Percentiles rank a stretch among this genome's conserved stretches.
Evolutionary conservation across 2,797 vertebrate species (phyloP).

Genomic region (Micromesistius poutassou): DNA sequence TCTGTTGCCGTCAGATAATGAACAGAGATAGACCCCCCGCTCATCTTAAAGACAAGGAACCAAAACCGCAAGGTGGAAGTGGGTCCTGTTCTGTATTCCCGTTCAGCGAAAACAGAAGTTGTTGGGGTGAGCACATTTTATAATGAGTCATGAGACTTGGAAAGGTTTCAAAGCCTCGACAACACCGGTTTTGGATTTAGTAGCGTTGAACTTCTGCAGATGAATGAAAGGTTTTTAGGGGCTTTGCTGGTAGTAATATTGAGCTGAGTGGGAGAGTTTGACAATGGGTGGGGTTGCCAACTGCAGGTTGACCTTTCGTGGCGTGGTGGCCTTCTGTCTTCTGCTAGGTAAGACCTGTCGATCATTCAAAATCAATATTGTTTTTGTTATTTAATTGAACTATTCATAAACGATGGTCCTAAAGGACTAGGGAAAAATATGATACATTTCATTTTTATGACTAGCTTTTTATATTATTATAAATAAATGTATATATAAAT

Average conservation of each 20-base stretch:
- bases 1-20: conserved; percentile 41
- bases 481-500: not conserved
- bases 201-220: not conserved
- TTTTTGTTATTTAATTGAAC: not conserved
- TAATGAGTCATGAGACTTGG: conserved; percentile 56
- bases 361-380: not conserved
- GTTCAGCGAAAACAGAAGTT: conserved; percentile 50
- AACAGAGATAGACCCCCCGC: conserved; percentile 8
- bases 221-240: conserved; percentile 21
- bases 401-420: not conserved
- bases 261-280: not conserved
- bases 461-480: not conserved
- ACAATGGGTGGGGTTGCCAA: not conserved
- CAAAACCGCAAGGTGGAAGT: conserved; percentile 69
- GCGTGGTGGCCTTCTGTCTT: not conserved
- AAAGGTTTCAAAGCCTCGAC: conserved; percentile 48
- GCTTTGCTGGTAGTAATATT: conserved; percentile 10
- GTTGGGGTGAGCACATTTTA: conserved; percentile 53
- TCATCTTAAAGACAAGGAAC: conserved; percentile 54
- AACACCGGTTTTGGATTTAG: conserved; percentile 25
- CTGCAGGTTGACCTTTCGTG: not conserved
- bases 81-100: conserved; percentile 39
- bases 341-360: not conserved
- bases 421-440: not conserved
- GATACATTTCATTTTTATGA: not conserved